A percentile compares a stretch with the other conserved stretches of the same genome.
Conservation (phyloP, 1,140 invertebrate species). For the Drosophila nannoptera region DNA sequence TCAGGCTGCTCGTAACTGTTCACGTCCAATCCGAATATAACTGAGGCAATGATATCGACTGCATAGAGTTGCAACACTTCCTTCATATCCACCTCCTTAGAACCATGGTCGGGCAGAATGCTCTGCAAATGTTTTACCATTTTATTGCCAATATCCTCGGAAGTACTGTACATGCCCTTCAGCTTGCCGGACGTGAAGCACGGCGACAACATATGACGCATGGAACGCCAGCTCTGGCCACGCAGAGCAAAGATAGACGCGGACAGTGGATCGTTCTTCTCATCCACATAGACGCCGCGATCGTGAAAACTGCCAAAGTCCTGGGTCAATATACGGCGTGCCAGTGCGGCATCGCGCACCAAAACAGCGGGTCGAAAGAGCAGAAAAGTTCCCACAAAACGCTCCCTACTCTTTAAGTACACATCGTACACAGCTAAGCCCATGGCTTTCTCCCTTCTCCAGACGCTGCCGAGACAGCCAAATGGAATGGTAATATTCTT, state of each 20-base stretch:
- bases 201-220: conserved; percentile 81
- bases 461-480: conserved; percentile 59
- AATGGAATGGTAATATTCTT: conserved; percentile 53
- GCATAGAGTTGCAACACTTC: conserved; percentile 59
- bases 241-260: conserved; percentile 79
- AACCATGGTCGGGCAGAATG: conserved; percentile 38
- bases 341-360: conserved; percentile 79
- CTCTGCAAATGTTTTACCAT: conserved; percentile 64
- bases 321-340: conserved; percentile 78
- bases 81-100: conserved; percentile 57
- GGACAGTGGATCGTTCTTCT: conserved; percentile 71
- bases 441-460: conserved; percentile 55
- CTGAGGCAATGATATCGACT: conserved; percentile 68
- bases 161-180: conserved; percentile 80
- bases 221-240: conserved; percentile 80
- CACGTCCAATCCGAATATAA: conserved; percentile 68
- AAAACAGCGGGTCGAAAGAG: conserved; percentile 78
- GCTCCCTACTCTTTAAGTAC: conserved; percentile 57
- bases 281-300: conserved; percentile 77
- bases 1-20: conserved; percentile 65
- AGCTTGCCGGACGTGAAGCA: conserved; percentile 82
- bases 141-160: conserved; percentile 78
- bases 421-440: conserved; percentile 62
- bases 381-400: conserved; percentile 68
- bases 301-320: conserved; percentile 79